These are phyloP conservation scores for Neotoma lepida DNA, from an alignment of 2,113 vertebrate genomes.

Conservation along the genomic window DNA sequence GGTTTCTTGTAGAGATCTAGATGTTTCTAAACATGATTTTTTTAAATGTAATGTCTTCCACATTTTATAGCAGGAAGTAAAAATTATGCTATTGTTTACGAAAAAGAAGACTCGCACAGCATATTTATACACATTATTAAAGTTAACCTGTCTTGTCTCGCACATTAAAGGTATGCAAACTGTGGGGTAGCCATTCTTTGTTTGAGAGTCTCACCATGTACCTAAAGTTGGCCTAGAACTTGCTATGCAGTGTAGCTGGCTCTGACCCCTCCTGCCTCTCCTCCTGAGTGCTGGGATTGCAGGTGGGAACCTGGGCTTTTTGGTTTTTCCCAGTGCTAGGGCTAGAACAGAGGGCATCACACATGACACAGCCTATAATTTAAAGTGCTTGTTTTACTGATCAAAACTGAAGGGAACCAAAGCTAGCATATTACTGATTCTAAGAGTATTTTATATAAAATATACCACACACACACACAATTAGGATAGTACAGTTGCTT, in stretches of 20 bases:
- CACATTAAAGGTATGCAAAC: neutral
- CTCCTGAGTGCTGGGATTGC: neutral
- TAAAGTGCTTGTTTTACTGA: neutral
- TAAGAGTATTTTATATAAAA: neutral
- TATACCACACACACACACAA: neutral
- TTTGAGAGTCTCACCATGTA: neutral
- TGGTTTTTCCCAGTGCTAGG: neutral
- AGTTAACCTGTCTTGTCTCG: neutral
- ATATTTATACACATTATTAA: neutral
- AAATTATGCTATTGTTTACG: conserved; percentile 17
- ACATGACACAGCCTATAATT: neutral
- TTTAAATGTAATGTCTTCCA: neutral
- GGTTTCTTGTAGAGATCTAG: conserved; percentile 58
- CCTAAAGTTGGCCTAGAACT: neutral
- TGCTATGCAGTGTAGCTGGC: neutral
- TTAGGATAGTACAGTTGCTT: neutral
- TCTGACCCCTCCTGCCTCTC: neutral
- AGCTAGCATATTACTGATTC: neutral
- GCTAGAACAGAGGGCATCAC: neutral
- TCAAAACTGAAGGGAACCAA: neutral
- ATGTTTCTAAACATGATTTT: conserved; percentile 58
- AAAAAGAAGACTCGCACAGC: conserved; percentile 48
- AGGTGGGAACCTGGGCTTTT: neutral
- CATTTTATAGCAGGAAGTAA: conserved; percentile 10
- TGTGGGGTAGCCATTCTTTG: neutral